phyloP scores from a whole-genome alignment of 2,113 vertebrate genomes.

The Lanius collurio region DNA sequence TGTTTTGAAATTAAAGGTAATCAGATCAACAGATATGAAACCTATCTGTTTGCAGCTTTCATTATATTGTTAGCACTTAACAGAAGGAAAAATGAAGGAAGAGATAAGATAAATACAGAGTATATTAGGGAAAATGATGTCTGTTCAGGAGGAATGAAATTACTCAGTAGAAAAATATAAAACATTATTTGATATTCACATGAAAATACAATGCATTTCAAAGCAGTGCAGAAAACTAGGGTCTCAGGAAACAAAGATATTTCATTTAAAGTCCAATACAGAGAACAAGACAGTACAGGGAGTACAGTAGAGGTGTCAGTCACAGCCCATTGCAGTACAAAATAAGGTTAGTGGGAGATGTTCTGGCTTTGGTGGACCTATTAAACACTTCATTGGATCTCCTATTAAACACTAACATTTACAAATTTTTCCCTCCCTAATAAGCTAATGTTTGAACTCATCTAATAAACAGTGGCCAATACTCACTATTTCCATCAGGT shows the following conservation, averaged over 20 bases:
- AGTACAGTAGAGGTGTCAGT: background rate
- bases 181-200: background rate
- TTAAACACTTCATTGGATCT: background rate
- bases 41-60: background rate
- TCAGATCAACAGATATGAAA: conserved; percentile 21
- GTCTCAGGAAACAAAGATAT: background rate
- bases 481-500: background rate
- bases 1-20: conserved; percentile 42
- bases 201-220: background rate
- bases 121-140: background rate
- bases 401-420: background rate
- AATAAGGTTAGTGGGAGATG: background rate
- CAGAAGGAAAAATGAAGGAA: background rate
- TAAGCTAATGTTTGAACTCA: background rate
- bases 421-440: background rate
- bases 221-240: background rate
- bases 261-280: background rate
- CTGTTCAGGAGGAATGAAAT: background rate
- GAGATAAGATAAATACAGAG: background rate
- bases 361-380: background rate
- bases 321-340: background rate
- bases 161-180: background rate
- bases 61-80: background rate
- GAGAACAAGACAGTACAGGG: background rate
- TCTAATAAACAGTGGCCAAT: background rate